Conservation (phyloP, 1,140 invertebrate genomes). For the Drosophila oshimai region DNA sequence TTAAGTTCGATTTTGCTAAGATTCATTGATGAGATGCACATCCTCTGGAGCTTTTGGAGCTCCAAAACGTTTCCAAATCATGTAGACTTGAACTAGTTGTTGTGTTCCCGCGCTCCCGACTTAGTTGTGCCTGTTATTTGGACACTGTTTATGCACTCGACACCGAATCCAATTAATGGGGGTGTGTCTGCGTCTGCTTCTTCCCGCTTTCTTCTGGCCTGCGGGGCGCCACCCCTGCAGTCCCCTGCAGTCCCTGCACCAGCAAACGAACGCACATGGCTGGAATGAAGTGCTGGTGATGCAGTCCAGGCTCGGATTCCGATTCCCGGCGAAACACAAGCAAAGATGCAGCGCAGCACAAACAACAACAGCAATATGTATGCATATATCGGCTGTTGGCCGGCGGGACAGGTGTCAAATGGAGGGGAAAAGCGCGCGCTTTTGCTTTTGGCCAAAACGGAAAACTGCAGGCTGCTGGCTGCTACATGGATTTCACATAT, state of each 20-base stretch:
- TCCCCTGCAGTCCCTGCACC: background rate
- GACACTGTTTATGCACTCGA: background rate
- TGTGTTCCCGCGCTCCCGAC: background rate
- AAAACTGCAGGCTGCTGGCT: constrained; percentile 31
- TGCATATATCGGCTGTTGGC: no score
- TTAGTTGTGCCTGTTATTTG: no score
- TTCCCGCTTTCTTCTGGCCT: background rate
- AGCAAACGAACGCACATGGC: constrained; percentile 25
- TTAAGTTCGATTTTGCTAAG: no score
- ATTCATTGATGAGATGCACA: no score
- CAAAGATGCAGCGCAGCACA: constrained; percentile 14
- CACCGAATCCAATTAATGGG: constrained; percentile 19
- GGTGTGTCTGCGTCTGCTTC: constrained; percentile 27
- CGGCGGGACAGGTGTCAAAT: constrained; percentile 23
- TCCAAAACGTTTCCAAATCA: no score
- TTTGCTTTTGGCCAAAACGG: constrained; percentile 22
- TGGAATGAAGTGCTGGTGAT: background rate
- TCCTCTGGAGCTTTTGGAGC: no score
- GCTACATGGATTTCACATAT: background rate
- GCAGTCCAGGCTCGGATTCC: no score
- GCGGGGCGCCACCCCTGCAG: constrained; percentile 4
- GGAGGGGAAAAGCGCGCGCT: constrained; percentile 32
- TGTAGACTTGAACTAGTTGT: no score
- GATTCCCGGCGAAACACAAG: constrained; percentile 17
- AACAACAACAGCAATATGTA: background rate